These are phyloP conservation scores for Mythimna impura DNA, from an alignment of 2,888 invertebrate genomes.

Conservation along the genomic window DNA sequence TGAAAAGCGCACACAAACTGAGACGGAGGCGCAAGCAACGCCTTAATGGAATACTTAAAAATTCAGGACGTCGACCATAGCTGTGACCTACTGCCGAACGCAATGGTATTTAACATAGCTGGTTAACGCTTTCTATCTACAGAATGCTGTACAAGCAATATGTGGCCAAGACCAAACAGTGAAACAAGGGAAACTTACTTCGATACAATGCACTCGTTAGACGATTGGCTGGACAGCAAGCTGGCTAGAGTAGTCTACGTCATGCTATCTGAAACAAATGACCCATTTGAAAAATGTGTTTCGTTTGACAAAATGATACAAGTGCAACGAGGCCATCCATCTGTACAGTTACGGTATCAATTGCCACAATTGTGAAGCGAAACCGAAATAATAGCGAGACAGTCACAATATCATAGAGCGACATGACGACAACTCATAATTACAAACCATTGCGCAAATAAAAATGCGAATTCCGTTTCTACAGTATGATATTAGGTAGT, in stretches of 20 bases:
- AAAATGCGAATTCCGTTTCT: slow-evolving; percentile 32
- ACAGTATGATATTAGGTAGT: slow-evolving; percentile 16
- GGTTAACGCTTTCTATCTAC: slow-evolving; percentile 62
- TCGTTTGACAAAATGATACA: slow-evolving; percentile 51
- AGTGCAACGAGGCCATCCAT: slow-evolving; percentile 66
- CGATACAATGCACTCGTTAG: slow-evolving; percentile 42
- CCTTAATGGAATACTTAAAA: slow-evolving; percentile 87
- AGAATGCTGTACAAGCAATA: slow-evolving; percentile 36
- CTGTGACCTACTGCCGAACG: slow-evolving; percentile 80
- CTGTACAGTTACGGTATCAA: slow-evolving; percentile 64
- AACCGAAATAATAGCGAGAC: slow-evolving; percentile 63
- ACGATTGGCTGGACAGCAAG: slow-evolving; percentile 44
- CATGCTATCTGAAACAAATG: slow-evolving; percentile 81
- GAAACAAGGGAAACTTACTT: slow-evolving; percentile 53
- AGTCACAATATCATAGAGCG: slow-evolving; percentile 42
- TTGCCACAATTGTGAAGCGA: slow-evolving; percentile 67
- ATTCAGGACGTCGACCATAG: slow-evolving; percentile 83
- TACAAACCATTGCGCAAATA: slow-evolving; percentile 47
- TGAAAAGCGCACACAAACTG: slow-evolving; percentile 82
- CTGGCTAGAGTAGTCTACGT: slow-evolving; percentile 69
- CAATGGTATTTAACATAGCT: slow-evolving; percentile 67
- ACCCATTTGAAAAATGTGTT: slow-evolving; percentile 47
- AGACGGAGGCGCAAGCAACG: slow-evolving; percentile 69
- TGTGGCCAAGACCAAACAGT: slow-evolving; percentile 32
- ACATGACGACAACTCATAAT: slow-evolving; percentile 47